phyloP scores from a whole-genome alignment of 2,797 vertebrate species.

The Enteromius treurensis region DNA sequence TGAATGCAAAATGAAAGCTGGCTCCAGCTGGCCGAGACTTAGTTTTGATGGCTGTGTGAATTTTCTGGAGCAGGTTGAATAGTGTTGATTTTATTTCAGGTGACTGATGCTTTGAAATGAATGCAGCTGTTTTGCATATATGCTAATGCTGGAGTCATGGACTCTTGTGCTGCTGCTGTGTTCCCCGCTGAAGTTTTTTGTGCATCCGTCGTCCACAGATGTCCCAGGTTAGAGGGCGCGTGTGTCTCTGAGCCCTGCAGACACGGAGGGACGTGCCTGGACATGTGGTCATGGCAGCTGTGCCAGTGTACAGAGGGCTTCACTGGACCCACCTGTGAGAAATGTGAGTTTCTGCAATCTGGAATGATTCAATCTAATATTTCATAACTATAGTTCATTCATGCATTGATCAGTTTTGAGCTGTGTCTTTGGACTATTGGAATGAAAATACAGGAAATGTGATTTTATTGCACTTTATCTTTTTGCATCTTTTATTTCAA shows the following conservation, averaged over 20 bases:
- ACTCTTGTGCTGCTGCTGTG: not conserved
- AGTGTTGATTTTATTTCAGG: constrained; percentile 3
- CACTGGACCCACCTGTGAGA: constrained; percentile 93
- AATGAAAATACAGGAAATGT: not conserved
- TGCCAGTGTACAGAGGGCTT: constrained; percentile 91
- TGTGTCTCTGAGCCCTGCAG: constrained; percentile 88
- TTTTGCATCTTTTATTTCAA: not conserved
- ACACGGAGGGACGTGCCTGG: constrained; percentile 90
- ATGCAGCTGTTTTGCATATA: constrained; percentile 73
- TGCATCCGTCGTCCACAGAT: constrained; percentile 73
- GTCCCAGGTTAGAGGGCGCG: constrained; percentile 91
- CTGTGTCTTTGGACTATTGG: not conserved
- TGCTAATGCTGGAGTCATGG: constrained; percentile 69
- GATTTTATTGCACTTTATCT: not conserved
- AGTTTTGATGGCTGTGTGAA: not conserved
- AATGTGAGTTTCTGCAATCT: constrained; percentile 79
- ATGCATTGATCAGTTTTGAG: no score
- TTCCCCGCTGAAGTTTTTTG: constrained; percentile 27
- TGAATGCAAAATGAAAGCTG: constrained; percentile 2
- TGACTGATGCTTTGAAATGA: constrained; percentile 14
- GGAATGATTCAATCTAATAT: not conserved
- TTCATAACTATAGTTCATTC: not conserved
- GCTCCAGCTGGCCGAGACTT: not conserved
- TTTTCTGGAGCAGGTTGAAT: constrained; percentile 2
- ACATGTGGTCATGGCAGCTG: constrained; percentile 97